Conservation (phyloP, 2,113 vertebrate genomes). For the Anas platyrhynchos region DNA sequence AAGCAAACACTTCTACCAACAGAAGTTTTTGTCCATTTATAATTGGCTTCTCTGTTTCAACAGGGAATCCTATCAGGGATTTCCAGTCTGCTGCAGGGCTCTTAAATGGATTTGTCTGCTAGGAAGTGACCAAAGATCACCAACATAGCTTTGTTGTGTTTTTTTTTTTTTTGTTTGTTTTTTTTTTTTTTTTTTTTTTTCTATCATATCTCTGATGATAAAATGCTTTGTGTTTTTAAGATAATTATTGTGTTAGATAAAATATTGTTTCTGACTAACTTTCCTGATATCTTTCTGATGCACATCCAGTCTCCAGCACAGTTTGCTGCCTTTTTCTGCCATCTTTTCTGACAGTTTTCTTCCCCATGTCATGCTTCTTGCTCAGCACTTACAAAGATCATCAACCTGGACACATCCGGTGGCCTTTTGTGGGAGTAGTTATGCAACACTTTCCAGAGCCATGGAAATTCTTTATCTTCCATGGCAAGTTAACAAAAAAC, state of each 20-base stretch:
- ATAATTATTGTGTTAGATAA: background rate
- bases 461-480: background rate
- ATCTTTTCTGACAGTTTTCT: background rate
- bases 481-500: background rate
- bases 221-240: background rate
- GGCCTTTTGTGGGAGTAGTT: background rate
- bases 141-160: background rate
- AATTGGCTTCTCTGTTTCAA: background rate
- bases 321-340: background rate
- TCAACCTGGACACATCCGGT: background rate
- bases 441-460: background rate
- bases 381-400: background rate
- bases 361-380: background rate
- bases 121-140: background rate
- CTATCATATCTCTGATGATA: background rate
- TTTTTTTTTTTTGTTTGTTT: background rate
- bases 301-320: accelerated
- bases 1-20: background rate
- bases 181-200: background rate
- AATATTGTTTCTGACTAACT: background rate
- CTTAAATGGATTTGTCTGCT: background rate
- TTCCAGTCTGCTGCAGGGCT: background rate
- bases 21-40: background rate
- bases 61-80: background rate
- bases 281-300: background rate